phyloP scores from a whole-genome alignment of 2,888 invertebrate genomes.

The Arenicola marina region DNA sequence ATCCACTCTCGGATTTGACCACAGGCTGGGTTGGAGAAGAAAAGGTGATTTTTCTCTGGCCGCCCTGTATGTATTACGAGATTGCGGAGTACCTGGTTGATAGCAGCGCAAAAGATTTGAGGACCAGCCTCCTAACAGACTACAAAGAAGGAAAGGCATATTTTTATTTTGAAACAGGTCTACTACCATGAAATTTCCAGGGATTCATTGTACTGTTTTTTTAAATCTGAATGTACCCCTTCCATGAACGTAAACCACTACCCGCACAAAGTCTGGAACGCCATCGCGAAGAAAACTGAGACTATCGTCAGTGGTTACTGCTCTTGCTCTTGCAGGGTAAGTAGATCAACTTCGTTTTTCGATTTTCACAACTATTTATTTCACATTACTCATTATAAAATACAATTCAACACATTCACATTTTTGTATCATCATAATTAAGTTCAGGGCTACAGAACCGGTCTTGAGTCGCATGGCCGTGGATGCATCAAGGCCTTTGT shows the following conservation, averaged over 20 bases:
- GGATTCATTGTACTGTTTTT: not conserved
- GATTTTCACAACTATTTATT: not conserved
- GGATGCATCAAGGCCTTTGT: no score
- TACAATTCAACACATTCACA: no score
- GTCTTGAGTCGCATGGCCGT: no score
- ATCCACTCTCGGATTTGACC: not conserved
- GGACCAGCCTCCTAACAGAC: not conserved
- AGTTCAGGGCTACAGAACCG: no score
- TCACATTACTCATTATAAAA: not conserved
- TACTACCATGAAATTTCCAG: not conserved
- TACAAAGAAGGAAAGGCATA: constrained; percentile 12
- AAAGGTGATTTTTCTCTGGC: not conserved
- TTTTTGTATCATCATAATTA: no score
- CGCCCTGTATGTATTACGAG: not conserved
- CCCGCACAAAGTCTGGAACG: constrained; percentile 2
- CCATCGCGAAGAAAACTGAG: not conserved
- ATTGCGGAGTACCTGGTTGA: not conserved
- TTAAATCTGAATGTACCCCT: constrained; percentile 1
- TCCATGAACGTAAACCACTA: not conserved
- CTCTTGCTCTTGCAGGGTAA: no score
- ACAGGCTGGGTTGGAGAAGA: constrained; percentile 2
- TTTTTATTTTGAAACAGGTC: constrained; percentile 4
- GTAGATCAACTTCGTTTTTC: not conserved
- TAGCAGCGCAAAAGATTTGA: not conserved
- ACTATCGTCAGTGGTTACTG: not conserved